Conservation (phyloP, 2,888 invertebrate species). For the Drosophila bunnanda region DNA sequence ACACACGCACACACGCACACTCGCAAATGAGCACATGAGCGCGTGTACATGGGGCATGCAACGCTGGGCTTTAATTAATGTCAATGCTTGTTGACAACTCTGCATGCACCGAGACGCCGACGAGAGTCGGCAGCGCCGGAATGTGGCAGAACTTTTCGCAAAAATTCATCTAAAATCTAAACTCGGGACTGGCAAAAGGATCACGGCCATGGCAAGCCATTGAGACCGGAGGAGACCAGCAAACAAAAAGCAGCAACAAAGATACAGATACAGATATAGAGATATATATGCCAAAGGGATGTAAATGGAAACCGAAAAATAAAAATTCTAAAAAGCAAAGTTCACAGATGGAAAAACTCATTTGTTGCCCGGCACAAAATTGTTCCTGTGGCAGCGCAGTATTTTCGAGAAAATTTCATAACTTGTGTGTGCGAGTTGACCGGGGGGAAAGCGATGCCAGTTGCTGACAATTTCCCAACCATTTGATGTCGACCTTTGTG, state of each 20-base stretch:
- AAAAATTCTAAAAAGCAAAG: conserved; percentile 22
- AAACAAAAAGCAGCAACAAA: conserved; percentile 5
- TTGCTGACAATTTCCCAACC: conserved; percentile 9
- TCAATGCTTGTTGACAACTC: conserved; percentile 74
- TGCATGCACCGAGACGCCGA: conserved; percentile 34
- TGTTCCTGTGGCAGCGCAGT: conserved; percentile 12
- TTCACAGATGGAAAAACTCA: conserved; percentile 17
- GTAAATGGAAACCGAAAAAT: conserved; percentile 10
- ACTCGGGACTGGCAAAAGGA: conserved; percentile 21
- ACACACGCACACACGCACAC: conserved; percentile 27
- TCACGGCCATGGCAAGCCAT: conserved; percentile 27
- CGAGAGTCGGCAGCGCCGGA: neutral
- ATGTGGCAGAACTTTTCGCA: conserved; percentile 20
- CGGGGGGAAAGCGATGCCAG: neutral
- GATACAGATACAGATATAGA: neutral
- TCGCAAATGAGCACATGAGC: conserved; percentile 34
- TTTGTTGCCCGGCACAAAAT: conserved; percentile 17
- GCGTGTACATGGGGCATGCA: conserved; percentile 53
- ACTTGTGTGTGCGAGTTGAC: no score
- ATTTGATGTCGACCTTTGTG: conserved; percentile 6
- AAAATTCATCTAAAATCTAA: conserved; percentile 25
- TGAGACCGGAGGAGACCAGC: conserved; percentile 10
- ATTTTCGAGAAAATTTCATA: conserved; percentile 22
- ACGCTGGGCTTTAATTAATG: conserved; percentile 75
- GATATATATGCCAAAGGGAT: neutral